These are phyloP conservation scores for Eulemur mongoz DNA, from an alignment of 2,797 vertebrate species.

Conservation along the genomic window DNA sequence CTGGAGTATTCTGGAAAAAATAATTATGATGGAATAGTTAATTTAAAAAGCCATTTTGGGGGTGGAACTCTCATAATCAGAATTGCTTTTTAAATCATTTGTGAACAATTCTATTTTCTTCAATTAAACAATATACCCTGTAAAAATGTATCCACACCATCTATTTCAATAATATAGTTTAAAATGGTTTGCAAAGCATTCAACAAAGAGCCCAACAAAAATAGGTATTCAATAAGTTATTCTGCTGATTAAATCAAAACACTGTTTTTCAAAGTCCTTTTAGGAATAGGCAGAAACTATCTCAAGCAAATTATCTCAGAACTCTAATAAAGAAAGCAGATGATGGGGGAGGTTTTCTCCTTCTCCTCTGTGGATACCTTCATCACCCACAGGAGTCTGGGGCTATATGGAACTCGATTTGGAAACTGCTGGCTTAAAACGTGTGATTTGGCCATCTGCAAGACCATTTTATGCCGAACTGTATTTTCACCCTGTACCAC, in stretches of 20 bases:
- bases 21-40: constrained; percentile 54
- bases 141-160: neutral
- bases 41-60: constrained; percentile 40
- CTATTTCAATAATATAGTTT: neutral
- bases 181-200: neutral
- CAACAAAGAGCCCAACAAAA: neutral
- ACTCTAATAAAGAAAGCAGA: neutral
- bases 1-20: constrained; percentile 89
- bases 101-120: neutral
- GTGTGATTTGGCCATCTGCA: neutral
- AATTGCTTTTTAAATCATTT: constrained; percentile 38
- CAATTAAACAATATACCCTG: neutral
- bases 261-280: neutral
- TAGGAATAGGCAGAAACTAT: neutral
- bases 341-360: neutral
- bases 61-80: neutral
- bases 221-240: neutral
- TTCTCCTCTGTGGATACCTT: neutral
- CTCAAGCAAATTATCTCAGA: neutral
- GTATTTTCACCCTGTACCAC: neutral
- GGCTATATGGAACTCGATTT: neutral
- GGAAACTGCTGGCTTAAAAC: neutral
- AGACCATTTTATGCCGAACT: neutral
- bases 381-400: neutral
- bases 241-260: neutral